Conservation (phyloP, 1,140 invertebrate genomes). For the Drusus annulatus region DNA sequence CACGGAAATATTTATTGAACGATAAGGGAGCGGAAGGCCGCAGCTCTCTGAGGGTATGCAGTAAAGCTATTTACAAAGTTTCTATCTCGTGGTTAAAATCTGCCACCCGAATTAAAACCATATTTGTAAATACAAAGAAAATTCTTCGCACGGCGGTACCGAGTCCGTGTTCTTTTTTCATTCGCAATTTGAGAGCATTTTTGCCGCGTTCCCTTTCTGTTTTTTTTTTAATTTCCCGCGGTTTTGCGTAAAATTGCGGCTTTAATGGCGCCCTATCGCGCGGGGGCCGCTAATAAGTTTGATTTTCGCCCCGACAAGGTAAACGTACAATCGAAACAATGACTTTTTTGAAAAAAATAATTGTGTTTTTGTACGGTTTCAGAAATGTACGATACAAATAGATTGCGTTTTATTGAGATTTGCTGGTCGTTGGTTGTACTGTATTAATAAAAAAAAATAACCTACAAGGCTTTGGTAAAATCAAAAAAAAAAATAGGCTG, state of each 20-base stretch:
- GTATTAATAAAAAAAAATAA: too few species aligned
- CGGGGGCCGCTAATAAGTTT: conserved; percentile 25
- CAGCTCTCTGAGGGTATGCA: conserved; percentile 8
- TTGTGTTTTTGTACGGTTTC: conserved; percentile 11
- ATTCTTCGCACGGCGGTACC: background rate
- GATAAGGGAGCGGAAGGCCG: conserved; percentile 41
- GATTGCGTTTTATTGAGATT: too few species aligned
- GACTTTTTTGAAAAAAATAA: conserved; percentile 25
- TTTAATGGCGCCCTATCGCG: conserved; percentile 29
- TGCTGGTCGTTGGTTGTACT: background rate
- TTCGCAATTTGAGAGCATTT: conserved; percentile 25
- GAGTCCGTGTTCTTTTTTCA: background rate
- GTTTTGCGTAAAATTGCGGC: conserved; percentile 26
- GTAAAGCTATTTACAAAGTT: conserved; percentile 49
- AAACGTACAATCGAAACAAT: conserved; percentile 27
- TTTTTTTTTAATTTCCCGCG: conserved; percentile 14
- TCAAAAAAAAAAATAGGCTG: too few species aligned
- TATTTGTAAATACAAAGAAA: background rate
- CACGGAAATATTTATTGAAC: conserved; percentile 41
- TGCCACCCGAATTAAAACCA: conserved; percentile 18
- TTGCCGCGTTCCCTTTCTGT: background rate
- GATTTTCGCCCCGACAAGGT: conserved; percentile 28
- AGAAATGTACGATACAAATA: background rate
- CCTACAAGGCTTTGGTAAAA: too few species aligned
- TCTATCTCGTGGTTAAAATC: conserved; percentile 48